Conservation (phyloP, 1,140 invertebrate genomes). For the Chironomus striatipennis region DNA sequence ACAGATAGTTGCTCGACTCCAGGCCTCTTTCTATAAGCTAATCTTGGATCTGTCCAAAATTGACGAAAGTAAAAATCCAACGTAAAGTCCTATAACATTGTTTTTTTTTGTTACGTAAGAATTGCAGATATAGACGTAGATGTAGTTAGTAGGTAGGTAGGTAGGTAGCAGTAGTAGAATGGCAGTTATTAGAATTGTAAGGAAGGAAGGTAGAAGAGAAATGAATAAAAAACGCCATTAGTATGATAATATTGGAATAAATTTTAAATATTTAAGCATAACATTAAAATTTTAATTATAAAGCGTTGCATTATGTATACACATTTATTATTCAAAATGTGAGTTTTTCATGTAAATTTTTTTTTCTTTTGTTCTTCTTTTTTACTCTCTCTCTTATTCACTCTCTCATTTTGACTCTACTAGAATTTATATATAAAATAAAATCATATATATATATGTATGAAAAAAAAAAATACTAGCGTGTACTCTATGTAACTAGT, state of each 20-base stretch:
- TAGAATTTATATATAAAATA: too few relatives aligned
- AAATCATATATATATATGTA: too few relatives aligned
- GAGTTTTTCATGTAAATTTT: slow-evolving; percentile 14
- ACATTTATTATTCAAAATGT: slow-evolving; percentile 23
- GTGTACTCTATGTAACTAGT: too few relatives aligned
- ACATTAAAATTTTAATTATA: slow-evolving; percentile 24
- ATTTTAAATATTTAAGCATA: slow-evolving; percentile 21
- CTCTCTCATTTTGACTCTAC: neutral
- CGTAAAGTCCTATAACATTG: slow-evolving; percentile 78
- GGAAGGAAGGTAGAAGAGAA: slow-evolving; percentile 16
- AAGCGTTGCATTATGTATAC: slow-evolving; percentile 22
- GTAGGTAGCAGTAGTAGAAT: too few relatives aligned
- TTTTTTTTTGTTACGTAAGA: neutral
- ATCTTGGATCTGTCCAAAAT: slow-evolving; percentile 92
- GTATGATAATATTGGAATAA: slow-evolving; percentile 17
- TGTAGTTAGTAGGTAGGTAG: too few relatives aligned
- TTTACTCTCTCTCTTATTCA: neutral
- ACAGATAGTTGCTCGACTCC: slow-evolving; percentile 83
- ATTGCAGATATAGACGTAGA: neutral
- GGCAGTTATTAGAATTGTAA: too few relatives aligned
- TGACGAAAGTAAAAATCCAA: slow-evolving; percentile 98
- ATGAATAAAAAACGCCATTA: slow-evolving; percentile 25
- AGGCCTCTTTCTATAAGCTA: slow-evolving; percentile 78
- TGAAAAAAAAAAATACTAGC: too few relatives aligned
- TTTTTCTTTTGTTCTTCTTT: neutral